phyloP scores from a whole-genome alignment of 2,797 vertebrate species.

The Oreonectes daqikongensis region DNA sequence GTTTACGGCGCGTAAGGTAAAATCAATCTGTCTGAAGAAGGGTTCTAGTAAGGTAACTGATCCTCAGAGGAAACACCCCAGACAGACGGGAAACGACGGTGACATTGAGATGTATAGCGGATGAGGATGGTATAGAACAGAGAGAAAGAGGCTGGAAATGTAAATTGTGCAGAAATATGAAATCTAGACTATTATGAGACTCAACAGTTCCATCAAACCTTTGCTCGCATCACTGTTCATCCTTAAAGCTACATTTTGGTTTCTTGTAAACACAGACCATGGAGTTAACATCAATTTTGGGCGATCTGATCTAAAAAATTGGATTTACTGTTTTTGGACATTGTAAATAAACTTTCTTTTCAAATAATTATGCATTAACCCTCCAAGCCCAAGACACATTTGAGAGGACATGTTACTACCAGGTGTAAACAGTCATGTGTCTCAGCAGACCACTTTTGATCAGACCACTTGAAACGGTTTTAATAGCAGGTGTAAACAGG shows the following conservation, averaged over 20 bases:
- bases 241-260: slow-evolving; percentile 8
- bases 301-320: background rate
- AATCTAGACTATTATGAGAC: slow-evolving; percentile 21
- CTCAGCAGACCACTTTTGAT: slow-evolving; percentile 13
- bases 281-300: background rate
- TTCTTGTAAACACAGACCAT: background rate
- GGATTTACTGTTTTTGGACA: too few relatives aligned
- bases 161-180: slow-evolving; percentile 43
- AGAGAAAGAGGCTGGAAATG: slow-evolving; percentile 24
- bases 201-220: slow-evolving; percentile 11
- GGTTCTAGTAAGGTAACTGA: slow-evolving; percentile 35
- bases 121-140: slow-evolving; percentile 29
- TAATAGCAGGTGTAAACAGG: slow-evolving; percentile 7
- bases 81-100: slow-evolving; percentile 37
- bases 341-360: too few relatives aligned
- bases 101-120: slow-evolving; percentile 39
- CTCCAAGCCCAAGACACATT: background rate
- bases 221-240: slow-evolving; percentile 22
- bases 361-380: background rate
- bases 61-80: slow-evolving; percentile 40
- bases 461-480: background rate
- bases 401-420: background rate
- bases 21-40: slow-evolving; percentile 14
- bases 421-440: slow-evolving; percentile 1
- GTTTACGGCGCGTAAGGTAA: background rate